Conservation (phyloP, 1,140 invertebrate genomes). For the Oedothorax gibbosus region DNA sequence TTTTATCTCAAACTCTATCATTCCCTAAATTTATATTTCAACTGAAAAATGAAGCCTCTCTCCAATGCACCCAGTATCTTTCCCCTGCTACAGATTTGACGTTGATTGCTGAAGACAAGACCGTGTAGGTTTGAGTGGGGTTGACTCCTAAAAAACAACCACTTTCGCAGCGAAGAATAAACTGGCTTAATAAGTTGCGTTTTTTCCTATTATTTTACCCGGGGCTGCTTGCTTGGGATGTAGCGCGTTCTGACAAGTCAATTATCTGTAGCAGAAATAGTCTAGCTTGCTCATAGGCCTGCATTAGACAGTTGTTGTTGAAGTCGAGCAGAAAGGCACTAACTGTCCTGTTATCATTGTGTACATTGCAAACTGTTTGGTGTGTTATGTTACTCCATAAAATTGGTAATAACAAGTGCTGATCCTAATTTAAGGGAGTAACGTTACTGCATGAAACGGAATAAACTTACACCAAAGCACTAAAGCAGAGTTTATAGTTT, state of each 20-base stretch:
- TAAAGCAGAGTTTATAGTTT: background rate
- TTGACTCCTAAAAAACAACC: background rate
- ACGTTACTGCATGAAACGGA: background rate
- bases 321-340: slow-evolving; percentile 1
- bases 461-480: background rate
- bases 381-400: background rate
- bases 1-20: background rate
- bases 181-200: slow-evolving; percentile 36
- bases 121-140: slow-evolving; percentile 7
- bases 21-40: background rate
- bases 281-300: background rate
- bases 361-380: background rate
- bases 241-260: slow-evolving; percentile 34
- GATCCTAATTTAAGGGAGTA: background rate
- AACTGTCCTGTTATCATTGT: background rate
- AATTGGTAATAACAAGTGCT: too few relatives aligned
- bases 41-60: too few relatives aligned
- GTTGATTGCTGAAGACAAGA: slow-evolving; percentile 11
- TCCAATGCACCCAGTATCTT: too few relatives aligned
- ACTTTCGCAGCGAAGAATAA: background rate
- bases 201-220: background rate
- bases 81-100: background rate
- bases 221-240: background rate
- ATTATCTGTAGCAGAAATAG: slow-evolving; percentile 20
- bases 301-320: background rate